phyloP scores from a whole-genome alignment of 2,888 invertebrate genomes.

The Mimumesa dahlbomi region DNA sequence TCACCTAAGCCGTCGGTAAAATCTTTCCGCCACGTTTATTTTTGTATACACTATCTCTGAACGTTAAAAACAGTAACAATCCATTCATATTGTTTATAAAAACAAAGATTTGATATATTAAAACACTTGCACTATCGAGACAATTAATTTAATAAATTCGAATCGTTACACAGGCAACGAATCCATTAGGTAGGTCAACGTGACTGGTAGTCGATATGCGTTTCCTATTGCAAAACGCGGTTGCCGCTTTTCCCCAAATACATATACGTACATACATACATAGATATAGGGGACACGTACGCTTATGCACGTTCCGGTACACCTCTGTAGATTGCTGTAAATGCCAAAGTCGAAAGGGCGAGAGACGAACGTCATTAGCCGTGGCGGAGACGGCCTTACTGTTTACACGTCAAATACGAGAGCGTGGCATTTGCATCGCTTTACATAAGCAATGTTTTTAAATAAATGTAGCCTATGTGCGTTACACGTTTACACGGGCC shows the following conservation, averaged over 20 bases:
- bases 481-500: not conserved
- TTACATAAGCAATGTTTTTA: conserved; percentile 70
- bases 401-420: conserved; percentile 68
- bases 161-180: not conserved
- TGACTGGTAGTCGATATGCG: conserved; percentile 1
- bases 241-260: conserved; percentile 27
- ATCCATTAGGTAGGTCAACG: conserved; percentile 16
- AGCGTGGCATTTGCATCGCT: conserved; percentile 68
- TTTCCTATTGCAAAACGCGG: conserved; percentile 28
- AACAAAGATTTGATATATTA: no score
- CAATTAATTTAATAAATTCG: no score
- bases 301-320: not conserved
- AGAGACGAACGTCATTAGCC: conserved; percentile 68
- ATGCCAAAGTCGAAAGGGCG: conserved; percentile 44
- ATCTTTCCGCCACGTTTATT: no score
- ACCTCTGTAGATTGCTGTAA: conserved; percentile 31
- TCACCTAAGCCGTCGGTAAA: not conserved
- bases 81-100: no score
- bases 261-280: conserved; percentile 12
- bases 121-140: no score
- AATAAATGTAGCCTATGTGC: conserved; percentile 45
- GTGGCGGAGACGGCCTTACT: conserved; percentile 58
- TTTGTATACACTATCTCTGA: not conserved
- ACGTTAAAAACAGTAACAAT: no score
- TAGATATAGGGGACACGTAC: conserved; percentile 19